Evolutionary conservation across 2,797 vertebrate genomes (phyloP), one percentile per base, ranked within the genome.

Genomic region (Tachyglossus aculeatus): DNA sequence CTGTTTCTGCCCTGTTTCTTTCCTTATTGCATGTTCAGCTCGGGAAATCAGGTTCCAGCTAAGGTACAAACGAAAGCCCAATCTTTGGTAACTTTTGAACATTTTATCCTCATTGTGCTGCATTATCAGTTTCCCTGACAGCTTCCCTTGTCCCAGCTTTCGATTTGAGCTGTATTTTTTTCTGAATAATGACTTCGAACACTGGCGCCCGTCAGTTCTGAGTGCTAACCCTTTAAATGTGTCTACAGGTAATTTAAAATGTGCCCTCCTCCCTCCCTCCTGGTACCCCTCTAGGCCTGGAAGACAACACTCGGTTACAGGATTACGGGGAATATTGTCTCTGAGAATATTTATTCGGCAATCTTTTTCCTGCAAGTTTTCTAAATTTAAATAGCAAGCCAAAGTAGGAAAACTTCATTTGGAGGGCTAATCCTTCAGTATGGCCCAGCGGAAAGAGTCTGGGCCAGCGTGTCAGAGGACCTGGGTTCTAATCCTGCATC

Each of bases 191-290:
- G 4, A 7, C 58, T 39, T 71, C 56, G 33, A 69, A 52, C 14
- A n/a, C 3, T 3, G 54, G 25, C 7, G 52, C 1, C 18, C 43
- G n/a, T 38, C 5, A 52, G 2, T 27, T 59, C 37, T 56, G 6
- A 33, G 63, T 9, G 22, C 40, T 77, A 70, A 29, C 18, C 44
- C 3, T 24, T 70, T 44, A 39, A 66, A 63, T 61, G 67, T 51
- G 44, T 54, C 4, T 31, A 6, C 15, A 51, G 0, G 0, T 13
- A 53, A 43, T 5, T 4, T 39, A 43, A 75, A 75, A 60, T 60
- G 13, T 2, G 63, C 7, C 43, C 40, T 43, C 4, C n/a, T 38
- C 53, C 25, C n/a, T 77, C 21, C 2, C 22, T 77, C 18, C 70
- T 6, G 57, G n/a, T 7, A n/a, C 2, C 50, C 9, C 18, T 43